phyloP scores from a whole-genome alignment of 1,140 invertebrate species.

The Dinothrombium tinctorium region DNA sequence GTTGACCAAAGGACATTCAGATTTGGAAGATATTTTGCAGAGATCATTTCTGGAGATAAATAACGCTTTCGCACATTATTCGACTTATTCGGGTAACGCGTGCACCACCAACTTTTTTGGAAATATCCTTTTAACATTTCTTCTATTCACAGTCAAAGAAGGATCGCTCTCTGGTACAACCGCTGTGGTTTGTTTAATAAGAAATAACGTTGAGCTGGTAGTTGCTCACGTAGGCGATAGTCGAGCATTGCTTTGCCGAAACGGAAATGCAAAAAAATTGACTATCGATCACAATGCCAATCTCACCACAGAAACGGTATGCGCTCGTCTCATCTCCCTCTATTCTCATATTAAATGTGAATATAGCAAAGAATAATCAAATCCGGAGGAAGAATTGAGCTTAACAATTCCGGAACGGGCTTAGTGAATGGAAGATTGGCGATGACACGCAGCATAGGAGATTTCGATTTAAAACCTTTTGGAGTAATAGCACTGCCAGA shows the following conservation, averaged over 20 bases:
- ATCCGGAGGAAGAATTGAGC: conserved; percentile 20
- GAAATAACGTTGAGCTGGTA: conserved; percentile 22
- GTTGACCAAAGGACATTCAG: conserved; percentile 17
- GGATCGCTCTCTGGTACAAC: conserved; percentile 24
- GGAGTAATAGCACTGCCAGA: conserved; percentile 29
- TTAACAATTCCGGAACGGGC: conserved; percentile 23
- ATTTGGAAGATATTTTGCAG: conserved; percentile 18
- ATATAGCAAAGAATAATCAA: conserved; percentile 18
- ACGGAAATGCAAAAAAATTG: conserved; percentile 24
- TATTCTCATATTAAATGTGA: neutral
- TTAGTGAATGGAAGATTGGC: conserved; percentile 27
- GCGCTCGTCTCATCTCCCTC: no score
- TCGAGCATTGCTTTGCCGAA: conserved; percentile 27
- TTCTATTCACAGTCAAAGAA: conserved; percentile 7
- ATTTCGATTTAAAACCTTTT: conserved; percentile 28
- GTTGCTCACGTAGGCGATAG: conserved; percentile 31
- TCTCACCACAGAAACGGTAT: conserved; percentile 21
- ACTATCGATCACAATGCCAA: conserved; percentile 28
- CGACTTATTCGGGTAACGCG: conserved; percentile 4
- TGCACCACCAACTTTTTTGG: neutral
- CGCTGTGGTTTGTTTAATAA: conserved; percentile 29
- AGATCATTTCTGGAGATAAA: conserved; percentile 26
- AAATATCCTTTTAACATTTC: neutral
- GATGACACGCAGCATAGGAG: conserved; percentile 33
- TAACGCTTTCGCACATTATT: conserved; percentile 22